Evolutionary conservation across 2,888 invertebrate species (phyloP).

Genomic region (Hyalella azteca): DNA sequence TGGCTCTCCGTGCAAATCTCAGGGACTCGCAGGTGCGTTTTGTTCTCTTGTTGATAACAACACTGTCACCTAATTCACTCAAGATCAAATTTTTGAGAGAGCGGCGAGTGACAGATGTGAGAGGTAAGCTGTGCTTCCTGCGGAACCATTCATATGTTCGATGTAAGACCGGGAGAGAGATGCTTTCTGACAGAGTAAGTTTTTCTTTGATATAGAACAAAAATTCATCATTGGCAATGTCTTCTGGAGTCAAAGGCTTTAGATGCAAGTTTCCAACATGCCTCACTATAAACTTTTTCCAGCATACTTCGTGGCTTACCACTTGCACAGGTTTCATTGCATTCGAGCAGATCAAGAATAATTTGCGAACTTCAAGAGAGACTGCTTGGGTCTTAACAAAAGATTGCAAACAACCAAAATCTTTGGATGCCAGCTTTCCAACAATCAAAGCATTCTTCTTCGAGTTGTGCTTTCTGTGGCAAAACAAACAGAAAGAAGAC

Average conservation of each 20-base stretch:
- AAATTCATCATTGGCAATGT: slow-evolving; percentile 7
- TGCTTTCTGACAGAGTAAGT: background rate
- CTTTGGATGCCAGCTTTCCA: background rate
- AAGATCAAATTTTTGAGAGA: background rate
- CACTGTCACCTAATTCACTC: background rate
- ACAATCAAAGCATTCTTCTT: background rate
- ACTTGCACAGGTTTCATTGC: background rate
- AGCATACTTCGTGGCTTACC: background rate
- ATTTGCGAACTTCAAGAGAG: background rate
- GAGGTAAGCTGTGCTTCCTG: background rate
- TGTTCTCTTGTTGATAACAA: background rate
- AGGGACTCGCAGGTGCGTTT: background rate
- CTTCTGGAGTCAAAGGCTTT: background rate
- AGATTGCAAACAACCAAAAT: background rate
- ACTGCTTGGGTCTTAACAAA: background rate
- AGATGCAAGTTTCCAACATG: background rate
- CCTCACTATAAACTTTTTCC: slow-evolving; percentile 1
- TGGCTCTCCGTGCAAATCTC: background rate
- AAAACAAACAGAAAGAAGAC: background rate
- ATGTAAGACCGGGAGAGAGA: background rate
- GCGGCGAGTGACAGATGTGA: background rate
- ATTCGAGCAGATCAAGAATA: background rate
- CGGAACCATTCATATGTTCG: background rate
- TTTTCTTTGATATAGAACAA: slow-evolving; percentile 16
- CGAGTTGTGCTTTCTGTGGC: background rate